These are phyloP conservation scores for Cydia fagiglandana DNA, from an alignment of 1,140 invertebrate genomes.

Conservation along the genomic window DNA sequence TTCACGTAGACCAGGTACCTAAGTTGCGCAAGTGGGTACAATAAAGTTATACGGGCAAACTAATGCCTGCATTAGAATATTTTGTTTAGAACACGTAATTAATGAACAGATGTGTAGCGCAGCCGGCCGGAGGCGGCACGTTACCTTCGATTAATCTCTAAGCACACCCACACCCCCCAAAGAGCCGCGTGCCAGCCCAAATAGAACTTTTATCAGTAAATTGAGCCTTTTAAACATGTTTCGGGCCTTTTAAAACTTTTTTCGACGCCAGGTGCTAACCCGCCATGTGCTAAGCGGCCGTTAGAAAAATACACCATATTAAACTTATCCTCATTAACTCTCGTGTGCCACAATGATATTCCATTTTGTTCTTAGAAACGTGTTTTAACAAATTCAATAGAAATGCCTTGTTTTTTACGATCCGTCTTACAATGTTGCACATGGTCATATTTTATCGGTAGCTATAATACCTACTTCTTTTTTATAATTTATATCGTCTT, in stretches of 20 bases:
- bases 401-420: not conserved
- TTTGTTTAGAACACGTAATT: slow-evolving; percentile 1
- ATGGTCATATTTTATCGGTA: not conserved
- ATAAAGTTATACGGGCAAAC: not conserved
- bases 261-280: slow-evolving; percentile 44
- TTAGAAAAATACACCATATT: slow-evolving; percentile 38
- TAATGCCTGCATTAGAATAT: not conserved
- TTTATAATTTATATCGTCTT: too few species aligned
- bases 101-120: slow-evolving; percentile 5
- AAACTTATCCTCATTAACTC: slow-evolving; percentile 6
- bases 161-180: not conserved
- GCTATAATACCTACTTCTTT: not conserved
- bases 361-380: not conserved
- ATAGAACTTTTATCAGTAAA: slow-evolving; percentile 21
- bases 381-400: not conserved
- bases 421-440: not conserved
- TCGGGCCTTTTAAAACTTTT: slow-evolving; percentile 27
- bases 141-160: slow-evolving; percentile 15
- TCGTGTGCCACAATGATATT: not conserved
- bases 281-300: slow-evolving; percentile 39
- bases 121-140: slow-evolving; percentile 3
- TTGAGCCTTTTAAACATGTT: slow-evolving; percentile 21
- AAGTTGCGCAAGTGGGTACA: not conserved
- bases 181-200: slow-evolving; percentile 11
- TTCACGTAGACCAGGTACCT: not conserved